Evolutionary conservation across 2,113 vertebrate genomes (phyloP), one percentile per base, ranked within the genome.

Genomic region (Hippocampus abdominalis): DNA sequence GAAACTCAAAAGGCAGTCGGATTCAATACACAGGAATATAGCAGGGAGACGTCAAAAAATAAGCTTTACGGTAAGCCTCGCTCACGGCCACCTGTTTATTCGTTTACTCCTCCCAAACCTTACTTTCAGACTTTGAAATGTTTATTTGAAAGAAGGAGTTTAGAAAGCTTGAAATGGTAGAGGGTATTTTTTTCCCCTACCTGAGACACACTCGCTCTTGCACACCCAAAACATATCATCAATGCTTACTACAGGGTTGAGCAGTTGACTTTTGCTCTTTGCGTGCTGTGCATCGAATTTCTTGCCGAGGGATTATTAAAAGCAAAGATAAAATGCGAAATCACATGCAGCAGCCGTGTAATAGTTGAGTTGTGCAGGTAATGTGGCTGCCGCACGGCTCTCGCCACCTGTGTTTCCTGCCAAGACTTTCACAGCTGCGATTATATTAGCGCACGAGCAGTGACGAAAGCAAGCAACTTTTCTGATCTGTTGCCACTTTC

Each of bases 1-100:
- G 92, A 93, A 91, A 84, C 80, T 73, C 70, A 56, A 21, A 36
- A 81, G 77, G 82, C 81, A 76, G 78, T 79, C 81, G 83, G 86
- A 87, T 77, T 84, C 8, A 63, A 69, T 71, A 72, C 68, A 72
- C 48, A n/a, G 53, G 78, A 78, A 67, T 71, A 76, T 78, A 68
- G 25, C 68, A 61, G 73, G 74, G 81, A 82, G 70, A 74, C 56
- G 0, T 10, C 16, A 56, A 32, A 36, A 64, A 16, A 27, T 71
- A 79, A 80, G 12, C 42, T 32, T 57, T 10, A 76, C 53, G 84
- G 88, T 89, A 87, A 88, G 87, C 53, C 63, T 57, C 54, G n/a
- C 27, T 70, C 66, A 53, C 76, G 11, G 82, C 49, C 59, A 59
- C 11, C 15, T 68, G 56, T 67, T 53, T 66, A 25, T n/a, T 69